Percentiles rank a stretch among this genome's conserved stretches.
phyloP scores from a whole-genome alignment of 2,888 invertebrate species.

The Pandemis cinnamomeana region DNA sequence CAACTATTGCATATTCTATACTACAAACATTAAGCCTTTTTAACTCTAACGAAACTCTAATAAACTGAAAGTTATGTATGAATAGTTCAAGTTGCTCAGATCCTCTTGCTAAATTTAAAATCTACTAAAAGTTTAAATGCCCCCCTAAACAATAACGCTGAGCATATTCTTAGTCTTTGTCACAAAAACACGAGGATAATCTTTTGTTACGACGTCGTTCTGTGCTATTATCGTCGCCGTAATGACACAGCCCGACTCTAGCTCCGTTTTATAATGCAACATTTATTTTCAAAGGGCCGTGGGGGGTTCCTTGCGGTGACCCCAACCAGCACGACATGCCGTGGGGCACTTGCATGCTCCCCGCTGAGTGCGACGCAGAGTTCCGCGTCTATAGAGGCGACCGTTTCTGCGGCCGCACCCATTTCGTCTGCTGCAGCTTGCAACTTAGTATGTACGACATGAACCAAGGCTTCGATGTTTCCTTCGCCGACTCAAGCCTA shows the following conservation, averaged over 20 bases:
- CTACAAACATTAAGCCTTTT: too few species aligned
- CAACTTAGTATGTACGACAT: conserved; percentile 68
- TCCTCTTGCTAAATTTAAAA: not conserved
- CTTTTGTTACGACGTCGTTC: conserved; percentile 14
- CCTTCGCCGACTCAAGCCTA: conserved; percentile 64
- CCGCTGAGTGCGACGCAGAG: conserved; percentile 70
- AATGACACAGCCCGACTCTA: conserved; percentile 3
- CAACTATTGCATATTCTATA: too few species aligned
- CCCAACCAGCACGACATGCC: conserved; percentile 75
- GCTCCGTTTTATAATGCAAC: not conserved
- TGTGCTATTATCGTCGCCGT: not conserved
- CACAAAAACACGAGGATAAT: conserved; percentile 1
- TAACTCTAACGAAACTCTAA: too few species aligned
- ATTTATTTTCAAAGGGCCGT: conserved; percentile 67
- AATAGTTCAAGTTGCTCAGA: not conserved
- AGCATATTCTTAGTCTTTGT: not conserved
- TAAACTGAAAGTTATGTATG: too few species aligned
- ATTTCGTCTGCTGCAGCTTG: conserved; percentile 71
- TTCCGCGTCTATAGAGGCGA: conserved; percentile 74
- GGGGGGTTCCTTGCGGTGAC: conserved; percentile 76
- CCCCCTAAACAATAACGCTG: not conserved
- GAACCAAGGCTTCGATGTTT: conserved; percentile 71
- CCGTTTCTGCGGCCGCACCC: conserved; percentile 67
- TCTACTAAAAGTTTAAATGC: not conserved
- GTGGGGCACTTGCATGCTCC: conserved; percentile 72